Base-by-base conservation (phyloP, 2,888 invertebrate species). In the Coecobrya sp. region DNA sequence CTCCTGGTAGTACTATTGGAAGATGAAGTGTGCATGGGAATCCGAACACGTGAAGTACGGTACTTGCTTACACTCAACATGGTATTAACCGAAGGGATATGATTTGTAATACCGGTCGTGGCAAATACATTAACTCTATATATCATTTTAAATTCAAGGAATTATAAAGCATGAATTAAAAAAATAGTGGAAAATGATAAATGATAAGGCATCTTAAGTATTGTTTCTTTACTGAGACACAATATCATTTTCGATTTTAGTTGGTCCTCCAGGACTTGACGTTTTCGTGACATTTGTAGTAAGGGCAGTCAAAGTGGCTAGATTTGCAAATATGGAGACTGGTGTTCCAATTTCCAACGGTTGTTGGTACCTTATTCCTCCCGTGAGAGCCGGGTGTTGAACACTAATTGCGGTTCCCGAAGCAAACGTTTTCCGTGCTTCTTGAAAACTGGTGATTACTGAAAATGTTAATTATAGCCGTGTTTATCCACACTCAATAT, bases 271-370 rank as follows among this genome's bases (percentile, higher is more conserved):
- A 0, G 76, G 79, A 11, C 59, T 79, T 8, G 89, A 79, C 5
- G 88, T 84, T 49, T 62, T 84, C 19, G 87, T 91, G 1, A 86
- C 81, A 36, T 91, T 88, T 7, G 88, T 55, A 2, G 82, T 70
- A 16, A 84, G 22, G 0, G 87, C 92, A 22, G 73, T 86, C 10
- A 92, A 73, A 13, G 86, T 88, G 0, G 94, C 89, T 4, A 93
- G 42, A 76, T 91, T 91, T 1, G 93, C 87, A n/a, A 91, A 76
- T n/a, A 95, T 92, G 1, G 94, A 94, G 5, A 94, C 92, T 27
- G 95, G 94, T n/a, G 93, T 92, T 25, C 95, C 95, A 59, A 94
- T 93, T 91, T 95, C 95, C 87, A 95, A 86, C 0, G 95, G 95
- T 65, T 94, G 94, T 62, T 95, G 94, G 52, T 95, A 94, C n/a